Percentiles rank a stretch among this genome's conserved stretches.
Conservation (phyloP, 30 jellyfish, hydroid and myxozoan species). For the Aurelia coerulea region DNA sequence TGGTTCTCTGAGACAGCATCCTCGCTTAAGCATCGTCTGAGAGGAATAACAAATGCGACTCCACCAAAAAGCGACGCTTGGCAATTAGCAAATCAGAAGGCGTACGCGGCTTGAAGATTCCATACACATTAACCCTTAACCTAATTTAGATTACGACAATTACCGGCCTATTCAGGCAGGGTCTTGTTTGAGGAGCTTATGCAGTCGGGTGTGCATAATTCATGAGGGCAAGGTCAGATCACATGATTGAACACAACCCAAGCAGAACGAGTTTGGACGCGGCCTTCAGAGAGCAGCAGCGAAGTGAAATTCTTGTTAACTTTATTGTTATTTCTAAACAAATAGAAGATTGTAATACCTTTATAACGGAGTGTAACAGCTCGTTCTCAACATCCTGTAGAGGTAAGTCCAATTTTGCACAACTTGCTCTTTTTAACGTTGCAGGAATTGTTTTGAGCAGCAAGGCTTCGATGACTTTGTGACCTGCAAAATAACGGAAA, state of each 20-base stretch:
- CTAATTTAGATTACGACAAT: constrained; percentile 33
- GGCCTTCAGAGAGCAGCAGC: constrained; percentile 26
- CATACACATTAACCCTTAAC: constrained; percentile 36
- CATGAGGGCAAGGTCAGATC: constrained; percentile 65
- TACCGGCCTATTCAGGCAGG: constrained; percentile 22
- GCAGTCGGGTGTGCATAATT: constrained; percentile 52
- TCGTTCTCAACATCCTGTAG: too few species aligned
- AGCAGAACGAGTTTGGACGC: constrained; percentile 63
- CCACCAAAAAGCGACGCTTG: background rate
- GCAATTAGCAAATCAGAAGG: too few species aligned
- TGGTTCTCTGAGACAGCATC: too few species aligned
- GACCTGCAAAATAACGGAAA: too few species aligned
- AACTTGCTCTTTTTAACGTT: too few species aligned
- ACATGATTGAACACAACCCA: constrained; percentile 56
- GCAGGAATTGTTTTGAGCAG: too few species aligned
- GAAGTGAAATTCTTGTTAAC: background rate
- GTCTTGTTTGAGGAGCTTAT: constrained; percentile 52
- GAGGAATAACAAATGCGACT: background rate
- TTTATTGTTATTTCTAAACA: background rate
- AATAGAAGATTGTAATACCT: too few species aligned
- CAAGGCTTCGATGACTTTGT: too few species aligned
- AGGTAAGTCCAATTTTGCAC: too few species aligned
- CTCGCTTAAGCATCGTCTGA: background rate
- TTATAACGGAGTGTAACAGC: too few species aligned
- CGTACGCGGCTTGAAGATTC: constrained; percentile 26